phyloP scores from a whole-genome alignment of 1,140 invertebrate genomes.

The Lasioglossum albipes region DNA sequence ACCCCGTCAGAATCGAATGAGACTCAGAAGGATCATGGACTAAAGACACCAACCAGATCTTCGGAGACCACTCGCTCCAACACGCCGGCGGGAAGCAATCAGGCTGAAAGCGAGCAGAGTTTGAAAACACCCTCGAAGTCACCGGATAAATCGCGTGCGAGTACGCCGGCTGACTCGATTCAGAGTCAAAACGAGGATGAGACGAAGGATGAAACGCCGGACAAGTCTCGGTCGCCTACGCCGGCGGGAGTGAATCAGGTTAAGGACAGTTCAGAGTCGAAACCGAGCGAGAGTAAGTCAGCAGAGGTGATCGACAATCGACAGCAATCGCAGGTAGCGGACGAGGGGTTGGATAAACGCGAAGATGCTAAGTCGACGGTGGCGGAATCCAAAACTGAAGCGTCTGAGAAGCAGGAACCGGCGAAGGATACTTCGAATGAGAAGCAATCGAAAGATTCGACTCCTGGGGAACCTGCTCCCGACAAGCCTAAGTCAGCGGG shows the following conservation, averaged over 20 bases:
- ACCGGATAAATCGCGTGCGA: slow-evolving; percentile 17
- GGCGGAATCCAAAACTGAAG: not conserved
- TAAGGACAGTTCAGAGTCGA: not conserved
- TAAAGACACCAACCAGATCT: not conserved
- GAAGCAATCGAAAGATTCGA: no score
- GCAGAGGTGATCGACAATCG: not conserved
- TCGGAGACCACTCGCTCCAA: slow-evolving; percentile 4
- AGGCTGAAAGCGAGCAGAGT: not conserved
- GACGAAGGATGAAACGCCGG: not conserved
- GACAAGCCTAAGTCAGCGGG: not conserved
- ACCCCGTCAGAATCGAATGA: not conserved
- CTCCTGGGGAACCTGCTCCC: not conserved
- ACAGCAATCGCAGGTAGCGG: not conserved
- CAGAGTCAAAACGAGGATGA: no score
- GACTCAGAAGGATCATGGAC: not conserved
- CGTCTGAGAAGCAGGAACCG: not conserved
- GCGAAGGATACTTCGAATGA: not conserved
- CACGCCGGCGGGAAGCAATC: not conserved
- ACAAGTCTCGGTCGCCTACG: slow-evolving; percentile 15
- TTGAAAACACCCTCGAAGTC: not conserved
- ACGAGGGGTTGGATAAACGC: not conserved
- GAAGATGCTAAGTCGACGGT: not conserved
- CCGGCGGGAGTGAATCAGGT: not conserved
- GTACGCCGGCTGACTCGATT: not conserved
- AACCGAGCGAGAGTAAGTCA: not conserved